Conservation (phyloP, 2,113 vertebrate genomes). For the Chitala chitala region DNA sequence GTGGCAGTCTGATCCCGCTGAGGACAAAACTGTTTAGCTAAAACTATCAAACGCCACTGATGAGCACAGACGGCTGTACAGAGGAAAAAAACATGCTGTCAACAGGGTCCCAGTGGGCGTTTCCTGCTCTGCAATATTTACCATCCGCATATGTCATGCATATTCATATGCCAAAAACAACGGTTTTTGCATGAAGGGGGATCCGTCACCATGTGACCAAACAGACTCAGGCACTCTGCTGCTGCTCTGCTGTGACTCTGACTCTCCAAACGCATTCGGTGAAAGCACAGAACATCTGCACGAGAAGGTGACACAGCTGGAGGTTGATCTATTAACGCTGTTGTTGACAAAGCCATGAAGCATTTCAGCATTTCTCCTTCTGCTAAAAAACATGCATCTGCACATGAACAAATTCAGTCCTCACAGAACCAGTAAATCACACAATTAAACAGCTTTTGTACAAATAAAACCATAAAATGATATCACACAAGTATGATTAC, state of each 20-base stretch:
- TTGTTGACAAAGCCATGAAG: neutral
- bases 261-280: neutral
- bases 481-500: neutral
- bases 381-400: neutral
- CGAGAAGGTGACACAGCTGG: neutral
- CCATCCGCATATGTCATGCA: neutral
- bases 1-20: neutral
- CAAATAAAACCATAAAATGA: neutral
- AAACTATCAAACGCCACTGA: neutral
- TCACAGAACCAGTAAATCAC: neutral
- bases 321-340: neutral
- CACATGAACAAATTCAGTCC: neutral
- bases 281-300: neutral
- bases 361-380: conserved; percentile 1
- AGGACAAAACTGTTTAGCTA: conserved; percentile 7
- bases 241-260: neutral
- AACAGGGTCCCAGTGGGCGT: neutral
- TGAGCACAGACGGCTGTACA: neutral
- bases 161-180: neutral
- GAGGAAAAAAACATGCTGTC: neutral
- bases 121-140: neutral
- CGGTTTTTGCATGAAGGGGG: neutral
- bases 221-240: neutral
- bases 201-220: neutral
- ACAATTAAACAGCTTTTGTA: neutral